These are phyloP conservation scores for Trissoscelio sp. DNA, from an alignment of 2,888 invertebrate genomes.

Conservation along the genomic window DNA sequence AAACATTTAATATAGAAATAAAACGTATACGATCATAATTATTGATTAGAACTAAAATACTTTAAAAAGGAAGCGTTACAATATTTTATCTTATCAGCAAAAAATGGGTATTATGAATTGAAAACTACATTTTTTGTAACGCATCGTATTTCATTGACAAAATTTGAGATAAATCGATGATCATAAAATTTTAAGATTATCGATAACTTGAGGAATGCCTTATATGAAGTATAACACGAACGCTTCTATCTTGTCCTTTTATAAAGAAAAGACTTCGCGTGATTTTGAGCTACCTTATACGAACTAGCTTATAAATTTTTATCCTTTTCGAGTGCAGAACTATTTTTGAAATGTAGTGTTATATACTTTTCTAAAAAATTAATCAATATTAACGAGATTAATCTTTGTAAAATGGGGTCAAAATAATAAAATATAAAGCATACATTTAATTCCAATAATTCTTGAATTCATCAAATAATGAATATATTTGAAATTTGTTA, in stretches of 20 bases:
- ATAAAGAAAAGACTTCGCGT: constrained; percentile 28
- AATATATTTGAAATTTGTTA: no score
- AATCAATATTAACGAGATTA: no score
- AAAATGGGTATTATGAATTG: constrained; percentile 20
- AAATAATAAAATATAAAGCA: no score
- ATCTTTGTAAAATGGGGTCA: no score
- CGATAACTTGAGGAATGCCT: constrained; percentile 38
- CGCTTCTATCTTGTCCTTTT: constrained; percentile 29
- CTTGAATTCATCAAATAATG: no score
- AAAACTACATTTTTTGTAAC: constrained; percentile 16
- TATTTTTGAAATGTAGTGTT: constrained; percentile 4
- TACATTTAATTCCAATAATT: no score
- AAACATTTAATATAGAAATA: no score
- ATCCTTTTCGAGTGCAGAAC: constrained; percentile 5
- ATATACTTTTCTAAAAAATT: not conserved
- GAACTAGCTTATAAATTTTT: constrained; percentile 34
- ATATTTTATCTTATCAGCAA: not conserved
- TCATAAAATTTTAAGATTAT: constrained; percentile 51
- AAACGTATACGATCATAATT: no score
- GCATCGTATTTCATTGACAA: constrained; percentile 15
- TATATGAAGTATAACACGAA: constrained; percentile 32
- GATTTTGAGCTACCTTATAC: constrained; percentile 31
- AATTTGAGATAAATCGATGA: constrained; percentile 43
- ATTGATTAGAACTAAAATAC: no score
- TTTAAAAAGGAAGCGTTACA: no score